These are phyloP conservation scores for Carabus problematicus DNA, from an alignment of 2,888 invertebrate genomes.

Conservation along the genomic window DNA sequence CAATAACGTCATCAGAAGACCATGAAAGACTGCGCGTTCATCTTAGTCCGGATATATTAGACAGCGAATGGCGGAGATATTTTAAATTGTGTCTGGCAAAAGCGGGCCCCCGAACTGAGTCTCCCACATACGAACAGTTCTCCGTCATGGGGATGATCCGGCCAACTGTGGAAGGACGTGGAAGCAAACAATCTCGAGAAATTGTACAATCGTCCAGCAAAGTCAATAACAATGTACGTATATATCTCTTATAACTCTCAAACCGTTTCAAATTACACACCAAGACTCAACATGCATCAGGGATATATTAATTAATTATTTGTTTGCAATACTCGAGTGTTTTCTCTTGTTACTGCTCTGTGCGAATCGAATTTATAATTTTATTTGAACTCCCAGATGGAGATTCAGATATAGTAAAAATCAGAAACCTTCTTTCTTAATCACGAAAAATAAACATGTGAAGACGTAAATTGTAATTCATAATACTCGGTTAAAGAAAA, in stretches of 20 bases:
- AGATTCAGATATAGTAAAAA: too few relatives aligned
- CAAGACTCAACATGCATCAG: not conserved
- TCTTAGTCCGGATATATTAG: constrained; percentile 60
- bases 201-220: constrained; percentile 18
- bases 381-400: too few relatives aligned
- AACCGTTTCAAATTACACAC: not conserved
- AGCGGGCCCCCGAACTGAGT: constrained; percentile 75
- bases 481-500: not conserved
- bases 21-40: constrained; percentile 74
- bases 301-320: not conserved
- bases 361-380: not conserved
- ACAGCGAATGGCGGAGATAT: constrained; percentile 65
- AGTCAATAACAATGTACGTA: constrained; percentile 48
- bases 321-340: not conserved
- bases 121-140: constrained; percentile 74
- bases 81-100: constrained; percentile 65
- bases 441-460: not conserved
- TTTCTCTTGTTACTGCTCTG: not conserved
- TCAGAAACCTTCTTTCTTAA: not conserved
- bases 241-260: not conserved
- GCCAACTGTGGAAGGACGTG: constrained; percentile 49
- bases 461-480: too few relatives aligned
- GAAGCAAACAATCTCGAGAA: constrained; percentile 28
- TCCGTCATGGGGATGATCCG: constrained; percentile 68
- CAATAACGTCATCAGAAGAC: constrained; percentile 82